Evolutionary conservation across 2,113 vertebrate species (phyloP).

Genomic region (Onychostoma macrolepis): DNA sequence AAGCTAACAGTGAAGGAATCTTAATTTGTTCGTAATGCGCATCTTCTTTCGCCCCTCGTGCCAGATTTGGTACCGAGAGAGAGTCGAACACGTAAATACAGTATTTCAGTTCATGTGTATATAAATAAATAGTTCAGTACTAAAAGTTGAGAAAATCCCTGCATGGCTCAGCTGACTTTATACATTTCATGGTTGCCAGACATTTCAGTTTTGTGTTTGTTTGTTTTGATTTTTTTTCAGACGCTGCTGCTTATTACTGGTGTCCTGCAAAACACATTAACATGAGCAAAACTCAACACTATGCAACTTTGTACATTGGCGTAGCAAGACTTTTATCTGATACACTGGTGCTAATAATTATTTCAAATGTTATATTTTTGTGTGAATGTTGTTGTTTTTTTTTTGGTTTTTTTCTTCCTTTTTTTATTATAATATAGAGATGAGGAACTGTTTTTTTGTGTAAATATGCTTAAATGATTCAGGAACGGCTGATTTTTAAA

Average conservation of each 20-base stretch:
- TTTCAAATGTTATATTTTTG: constrained; percentile 99
- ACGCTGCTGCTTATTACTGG: constrained; percentile 65
- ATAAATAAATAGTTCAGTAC: constrained; percentile 3
- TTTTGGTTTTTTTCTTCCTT: constrained; percentile 65
- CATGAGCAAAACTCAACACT: constrained; percentile 77
- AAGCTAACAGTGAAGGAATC: constrained; percentile 74
- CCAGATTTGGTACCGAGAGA: background rate
- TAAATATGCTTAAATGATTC: constrained; percentile 87
- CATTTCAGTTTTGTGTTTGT: constrained; percentile 23
- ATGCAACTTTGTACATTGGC: constrained; percentile 96
- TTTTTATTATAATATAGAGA: constrained; percentile 84
- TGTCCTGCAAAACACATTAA: constrained; percentile 61
- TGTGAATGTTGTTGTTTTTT: constrained; percentile 96
- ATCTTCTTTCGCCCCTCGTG: constrained; percentile 20
- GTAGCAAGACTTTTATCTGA: constrained; percentile 93
- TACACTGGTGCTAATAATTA: constrained; percentile 99
- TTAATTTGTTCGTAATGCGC: constrained; percentile 26
- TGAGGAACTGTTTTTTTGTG: constrained; percentile 82
- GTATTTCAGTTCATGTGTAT: constrained; percentile 44
- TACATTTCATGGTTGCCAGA: constrained; percentile 11
- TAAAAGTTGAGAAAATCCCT: background rate
- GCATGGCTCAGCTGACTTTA: background rate
- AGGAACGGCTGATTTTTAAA: constrained; percentile 74
- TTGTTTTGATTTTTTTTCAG: constrained; percentile 35
- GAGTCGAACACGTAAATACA: constrained; percentile 38